Evolutionary conservation across 2,888 invertebrate species (phyloP).

Genomic region (Gibbula magus): DNA sequence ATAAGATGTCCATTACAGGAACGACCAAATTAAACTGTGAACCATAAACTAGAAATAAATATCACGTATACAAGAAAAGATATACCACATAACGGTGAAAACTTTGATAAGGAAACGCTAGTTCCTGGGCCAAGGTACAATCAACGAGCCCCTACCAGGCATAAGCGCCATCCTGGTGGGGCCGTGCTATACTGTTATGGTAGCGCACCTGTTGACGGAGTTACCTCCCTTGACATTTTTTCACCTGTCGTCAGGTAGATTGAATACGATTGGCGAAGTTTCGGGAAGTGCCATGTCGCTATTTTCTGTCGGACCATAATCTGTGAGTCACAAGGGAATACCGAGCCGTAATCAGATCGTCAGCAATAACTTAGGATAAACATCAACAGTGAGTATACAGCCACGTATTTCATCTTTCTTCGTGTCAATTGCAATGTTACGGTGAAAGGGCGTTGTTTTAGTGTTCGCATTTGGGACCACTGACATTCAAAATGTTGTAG

Average conservation of each 20-base stretch:
- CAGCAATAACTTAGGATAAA: too few species aligned
- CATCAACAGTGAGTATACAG: too few species aligned
- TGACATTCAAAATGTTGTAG: too few species aligned
- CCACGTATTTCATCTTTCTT: too few species aligned
- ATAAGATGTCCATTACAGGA: too few species aligned
- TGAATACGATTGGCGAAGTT: constrained; percentile 21
- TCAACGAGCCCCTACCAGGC: background rate
- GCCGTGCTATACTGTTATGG: background rate
- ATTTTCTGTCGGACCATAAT: background rate
- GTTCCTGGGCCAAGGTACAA: background rate
- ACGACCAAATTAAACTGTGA: too few species aligned
- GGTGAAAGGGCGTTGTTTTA: too few species aligned
- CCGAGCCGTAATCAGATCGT: background rate
- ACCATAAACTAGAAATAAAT: too few species aligned
- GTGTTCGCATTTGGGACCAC: too few species aligned
- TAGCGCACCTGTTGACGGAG: constrained; percentile 9
- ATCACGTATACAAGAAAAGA: too few species aligned
- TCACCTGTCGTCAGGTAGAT: constrained; percentile 11
- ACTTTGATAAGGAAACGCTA: background rate
- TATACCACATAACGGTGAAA: too few species aligned
- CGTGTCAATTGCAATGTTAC: too few species aligned
- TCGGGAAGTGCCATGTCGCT: constrained; percentile 16
- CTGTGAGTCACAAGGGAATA: background rate
- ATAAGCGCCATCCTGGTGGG: background rate
- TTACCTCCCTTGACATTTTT: constrained; percentile 13